phyloP scores from a whole-genome alignment of 35 echinoderm and acorn worm genomes.

The Holothuria glaberrima region DNA sequence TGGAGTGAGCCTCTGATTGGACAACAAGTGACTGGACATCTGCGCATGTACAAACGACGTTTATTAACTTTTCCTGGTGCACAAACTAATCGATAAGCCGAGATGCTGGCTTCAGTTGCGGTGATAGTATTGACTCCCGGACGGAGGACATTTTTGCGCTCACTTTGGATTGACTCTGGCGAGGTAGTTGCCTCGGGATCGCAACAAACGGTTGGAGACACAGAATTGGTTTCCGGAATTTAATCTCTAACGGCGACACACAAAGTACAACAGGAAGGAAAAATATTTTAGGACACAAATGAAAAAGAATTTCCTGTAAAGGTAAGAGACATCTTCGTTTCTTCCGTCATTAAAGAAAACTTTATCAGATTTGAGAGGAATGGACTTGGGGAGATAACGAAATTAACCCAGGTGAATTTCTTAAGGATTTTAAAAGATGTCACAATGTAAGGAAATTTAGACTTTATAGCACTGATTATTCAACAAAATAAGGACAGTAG shows the following conservation, averaged over 20 bases:
- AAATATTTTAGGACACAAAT: not conserved
- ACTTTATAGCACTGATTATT: too few relatives aligned
- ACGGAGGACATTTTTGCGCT: slow-evolving; percentile 21
- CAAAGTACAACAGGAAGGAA: not conserved
- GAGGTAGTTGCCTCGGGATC: slow-evolving; percentile 36
- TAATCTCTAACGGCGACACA: slow-evolving; percentile 17
- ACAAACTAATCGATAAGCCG: slow-evolving; percentile 44
- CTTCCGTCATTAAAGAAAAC: too few relatives aligned
- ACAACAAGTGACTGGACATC: not conserved
- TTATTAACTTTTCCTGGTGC: slow-evolving; percentile 47
- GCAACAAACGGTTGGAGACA: slow-evolving; percentile 25
- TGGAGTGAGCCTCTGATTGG: not conserved
- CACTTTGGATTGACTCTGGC: slow-evolving; percentile 39
- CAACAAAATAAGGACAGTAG: too few relatives aligned
- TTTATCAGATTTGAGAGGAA: too few relatives aligned
- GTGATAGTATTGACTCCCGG: slow-evolving; percentile 32
- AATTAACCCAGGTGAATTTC: too few relatives aligned
- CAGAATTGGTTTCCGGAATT: slow-evolving; percentile 47
- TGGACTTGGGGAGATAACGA: too few relatives aligned
- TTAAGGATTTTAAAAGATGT: too few relatives aligned
- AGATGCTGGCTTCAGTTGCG: slow-evolving; percentile 26
- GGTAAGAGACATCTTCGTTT: slow-evolving; percentile 2
- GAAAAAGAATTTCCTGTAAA: not conserved
- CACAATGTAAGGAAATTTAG: too few relatives aligned
- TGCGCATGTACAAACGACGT: slow-evolving; percentile 14